Percentiles rank a stretch among this genome's conserved stretches.
Evolutionary conservation across 2,113 vertebrate genomes (phyloP).

Genomic region (Herpetotheres cachinnans): DNA sequence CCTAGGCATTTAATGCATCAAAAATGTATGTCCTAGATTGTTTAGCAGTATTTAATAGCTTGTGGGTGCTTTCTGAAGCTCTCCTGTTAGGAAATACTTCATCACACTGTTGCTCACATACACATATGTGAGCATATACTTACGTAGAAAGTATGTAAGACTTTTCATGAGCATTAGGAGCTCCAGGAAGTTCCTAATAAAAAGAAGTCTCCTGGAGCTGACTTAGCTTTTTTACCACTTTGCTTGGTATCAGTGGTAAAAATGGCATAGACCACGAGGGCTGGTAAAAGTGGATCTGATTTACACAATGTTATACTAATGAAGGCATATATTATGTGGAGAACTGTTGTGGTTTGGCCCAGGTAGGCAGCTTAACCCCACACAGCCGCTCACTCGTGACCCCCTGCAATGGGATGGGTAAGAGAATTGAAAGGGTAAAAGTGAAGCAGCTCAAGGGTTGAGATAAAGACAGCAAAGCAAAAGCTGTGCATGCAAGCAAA

Average conservation of each 20-base stretch:
- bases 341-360: not conserved
- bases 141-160: not conserved
- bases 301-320: not conserved
- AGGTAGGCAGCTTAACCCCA: not conserved
- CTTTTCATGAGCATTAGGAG: not conserved
- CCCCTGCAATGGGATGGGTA: accelerated
- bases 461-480: not conserved
- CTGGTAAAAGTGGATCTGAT: not conserved
- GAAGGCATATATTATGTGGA: not conserved
- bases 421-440: not conserved
- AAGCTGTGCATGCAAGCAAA: not conserved
- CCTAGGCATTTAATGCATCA: not conserved
- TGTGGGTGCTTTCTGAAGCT: not conserved
- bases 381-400: accelerated
- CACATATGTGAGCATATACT: not conserved
- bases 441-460: not conserved
- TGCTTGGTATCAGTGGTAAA: not conserved
- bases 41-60: not conserved
- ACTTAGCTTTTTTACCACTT: not conserved
- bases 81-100: not conserved
- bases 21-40: not conserved
- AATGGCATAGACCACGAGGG: not conserved
- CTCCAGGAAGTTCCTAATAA: not conserved
- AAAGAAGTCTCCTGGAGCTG: not conserved
- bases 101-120: not conserved